Percentiles rank a stretch among this genome's conserved stretches.
These are phyloP conservation scores for Parazoanthus swiftii DNA, from an alignment of 92 coral and sea anemone species.

Conservation along the genomic window DNA sequence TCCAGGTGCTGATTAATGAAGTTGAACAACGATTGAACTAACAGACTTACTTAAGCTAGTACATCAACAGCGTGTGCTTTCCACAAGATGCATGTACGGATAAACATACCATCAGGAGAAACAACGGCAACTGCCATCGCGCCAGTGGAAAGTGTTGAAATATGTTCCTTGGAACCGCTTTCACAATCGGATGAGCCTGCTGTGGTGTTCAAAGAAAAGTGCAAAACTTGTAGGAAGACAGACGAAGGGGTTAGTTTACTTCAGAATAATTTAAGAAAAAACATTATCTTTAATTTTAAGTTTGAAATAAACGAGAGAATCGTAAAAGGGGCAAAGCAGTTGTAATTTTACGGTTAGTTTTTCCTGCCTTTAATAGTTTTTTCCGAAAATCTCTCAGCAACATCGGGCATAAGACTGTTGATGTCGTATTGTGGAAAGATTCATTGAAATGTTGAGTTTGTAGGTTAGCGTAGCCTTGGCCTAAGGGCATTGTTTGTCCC, in stretches of 20 bases:
- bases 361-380: no score
- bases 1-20: background rate
- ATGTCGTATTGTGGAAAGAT: no score
- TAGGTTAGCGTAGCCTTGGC: no score
- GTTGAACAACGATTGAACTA: background rate
- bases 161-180: background rate
- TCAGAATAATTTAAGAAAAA: no score
- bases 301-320: no score
- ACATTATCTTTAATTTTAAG: no score
- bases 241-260: background rate
- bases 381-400: no score
- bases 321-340: no score
- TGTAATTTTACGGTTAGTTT: no score
- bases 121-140: background rate
- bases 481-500: no score
- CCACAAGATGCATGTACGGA: constrained; percentile 12
- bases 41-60: background rate
- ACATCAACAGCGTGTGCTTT: background rate
- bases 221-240: background rate
- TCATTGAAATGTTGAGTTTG: no score
- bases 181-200: background rate
- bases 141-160: background rate
- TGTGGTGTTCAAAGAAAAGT: background rate
- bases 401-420: no score
- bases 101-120: background rate